A percentile compares a stretch with the other conserved stretches of the same genome.
Evolutionary conservation across 2,797 vertebrate genomes (phyloP).

Genomic region (Halcyon leucocephala): DNA sequence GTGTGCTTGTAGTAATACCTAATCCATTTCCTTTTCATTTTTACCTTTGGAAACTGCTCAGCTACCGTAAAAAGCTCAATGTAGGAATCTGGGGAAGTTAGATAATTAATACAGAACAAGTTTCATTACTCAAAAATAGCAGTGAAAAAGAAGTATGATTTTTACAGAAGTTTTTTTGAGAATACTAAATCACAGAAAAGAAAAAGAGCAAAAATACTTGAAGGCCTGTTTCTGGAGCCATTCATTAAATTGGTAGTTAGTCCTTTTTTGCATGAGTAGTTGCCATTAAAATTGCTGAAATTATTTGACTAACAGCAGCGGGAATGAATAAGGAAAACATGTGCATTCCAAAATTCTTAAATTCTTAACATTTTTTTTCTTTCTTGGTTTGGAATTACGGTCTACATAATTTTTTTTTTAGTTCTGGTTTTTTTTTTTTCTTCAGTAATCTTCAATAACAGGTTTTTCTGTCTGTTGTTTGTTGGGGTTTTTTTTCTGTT

Average conservation of each 20-base stretch:
- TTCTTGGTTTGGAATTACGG: not conserved
- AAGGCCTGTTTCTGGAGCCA: not conserved
- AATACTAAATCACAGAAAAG: not conserved
- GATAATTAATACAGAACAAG: not conserved
- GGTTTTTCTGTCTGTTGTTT: not conserved
- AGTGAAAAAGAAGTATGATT: not conserved
- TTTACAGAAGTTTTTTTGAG: not conserved
- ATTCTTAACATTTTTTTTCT: not conserved
- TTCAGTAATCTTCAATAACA: not conserved
- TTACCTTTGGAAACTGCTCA: constrained; percentile 13
- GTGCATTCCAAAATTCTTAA: not conserved
- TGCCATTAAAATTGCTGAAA: constrained; percentile 1
- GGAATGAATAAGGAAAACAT: not conserved
- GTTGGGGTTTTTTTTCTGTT: not conserved
- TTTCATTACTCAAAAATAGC: not conserved
- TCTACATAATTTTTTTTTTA: not conserved
- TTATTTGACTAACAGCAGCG: not conserved
- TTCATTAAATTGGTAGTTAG: not conserved
- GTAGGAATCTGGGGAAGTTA: not conserved
- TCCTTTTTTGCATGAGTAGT: not conserved
- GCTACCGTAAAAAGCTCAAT: not conserved
- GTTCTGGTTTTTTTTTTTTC: not conserved
- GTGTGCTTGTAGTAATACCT: not conserved
- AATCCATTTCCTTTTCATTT: constrained; percentile 15
- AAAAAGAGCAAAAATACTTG: not conserved